Evolutionary conservation across 2,797 vertebrate genomes (phyloP), one percentile per base, ranked within the genome.

Genomic region (Balearica regulorum): DNA sequence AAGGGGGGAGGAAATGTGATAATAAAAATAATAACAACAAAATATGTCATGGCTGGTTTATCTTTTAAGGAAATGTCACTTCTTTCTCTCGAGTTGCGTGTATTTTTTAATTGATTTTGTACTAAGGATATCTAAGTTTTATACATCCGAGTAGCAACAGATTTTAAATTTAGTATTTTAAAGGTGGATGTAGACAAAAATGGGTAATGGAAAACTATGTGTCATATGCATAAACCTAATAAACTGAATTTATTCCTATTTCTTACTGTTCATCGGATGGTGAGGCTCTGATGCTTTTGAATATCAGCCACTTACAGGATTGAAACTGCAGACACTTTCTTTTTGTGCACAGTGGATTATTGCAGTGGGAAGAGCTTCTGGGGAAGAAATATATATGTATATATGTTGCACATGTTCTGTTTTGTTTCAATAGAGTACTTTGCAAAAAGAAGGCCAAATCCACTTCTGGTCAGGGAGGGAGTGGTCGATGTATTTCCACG

Each of bases 401-500:
- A 8, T 54, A 3, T 41, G 16, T 12, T 43, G 3, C 55, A 37
- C 31, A 14, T 2, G 3, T 57, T 48, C 19, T 31, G 2, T 8
- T 82, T 85, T 60, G 5, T 54, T 86, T 80, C 65, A 41, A 37
- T 10, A 46, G 10, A 39, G 1, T 33, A 8, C 2, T 13, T 80
- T 85, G 25, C 6, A 66, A 65, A 77, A 53, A 90, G 64, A 28
- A 2, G 16, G 7, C 9, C 12, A 76, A 54, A 62, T 65, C 12
- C 6, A 39, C 24, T 2, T 0, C 14, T 33, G 5, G 10, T 60
- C 7, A 20, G 22, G 20, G 11, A 65, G 5, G 3, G 4, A 57
- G 8, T 9, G 6, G 2, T 66, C 68, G 5, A 0, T 24, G 9
- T 29, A 46, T 13, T 58, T 77, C 13, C 29, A 69, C 0, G 0